A percentile compares a stretch with the other conserved stretches of the same genome.
Evolutionary conservation across 2,113 vertebrate species (phyloP).

Genomic region (Panurus biarmicus): DNA sequence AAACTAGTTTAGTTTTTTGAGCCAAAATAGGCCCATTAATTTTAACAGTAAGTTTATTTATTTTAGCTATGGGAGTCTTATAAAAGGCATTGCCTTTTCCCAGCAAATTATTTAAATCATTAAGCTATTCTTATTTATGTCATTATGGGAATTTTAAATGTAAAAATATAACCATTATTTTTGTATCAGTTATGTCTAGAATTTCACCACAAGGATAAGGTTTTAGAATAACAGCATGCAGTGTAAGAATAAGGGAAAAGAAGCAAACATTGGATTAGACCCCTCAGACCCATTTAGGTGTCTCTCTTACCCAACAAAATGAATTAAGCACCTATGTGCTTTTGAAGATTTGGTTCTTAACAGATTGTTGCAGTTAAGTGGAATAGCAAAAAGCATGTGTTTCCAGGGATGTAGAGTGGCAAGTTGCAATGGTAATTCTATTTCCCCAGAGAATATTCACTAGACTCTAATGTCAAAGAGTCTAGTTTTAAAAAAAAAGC

Average conservation of each 20-base stretch:
- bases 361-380: not conserved
- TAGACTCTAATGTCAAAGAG: not conserved
- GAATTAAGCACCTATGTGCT: accelerated
- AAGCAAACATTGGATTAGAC: not conserved
- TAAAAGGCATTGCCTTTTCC: not conserved
- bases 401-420: not conserved
- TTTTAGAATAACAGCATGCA: not conserved
- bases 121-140: not conserved
- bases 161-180: not conserved
- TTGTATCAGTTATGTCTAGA: not conserved
- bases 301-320: not conserved
- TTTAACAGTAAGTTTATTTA: not conserved
- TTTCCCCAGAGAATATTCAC: not conserved
- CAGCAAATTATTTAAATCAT: not conserved
- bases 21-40: not conserved
- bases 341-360: not conserved
- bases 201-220: not conserved
- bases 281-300: not conserved
- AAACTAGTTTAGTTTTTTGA: not conserved
- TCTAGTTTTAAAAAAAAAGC: not conserved
- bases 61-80: not conserved
- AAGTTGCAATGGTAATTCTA: not conserved
- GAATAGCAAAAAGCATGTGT: not conserved
- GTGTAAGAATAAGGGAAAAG: not conserved
- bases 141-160: not conserved